phyloP scores from a whole-genome alignment of 2,888 invertebrate species.

The Drosophila lacicola region DNA sequence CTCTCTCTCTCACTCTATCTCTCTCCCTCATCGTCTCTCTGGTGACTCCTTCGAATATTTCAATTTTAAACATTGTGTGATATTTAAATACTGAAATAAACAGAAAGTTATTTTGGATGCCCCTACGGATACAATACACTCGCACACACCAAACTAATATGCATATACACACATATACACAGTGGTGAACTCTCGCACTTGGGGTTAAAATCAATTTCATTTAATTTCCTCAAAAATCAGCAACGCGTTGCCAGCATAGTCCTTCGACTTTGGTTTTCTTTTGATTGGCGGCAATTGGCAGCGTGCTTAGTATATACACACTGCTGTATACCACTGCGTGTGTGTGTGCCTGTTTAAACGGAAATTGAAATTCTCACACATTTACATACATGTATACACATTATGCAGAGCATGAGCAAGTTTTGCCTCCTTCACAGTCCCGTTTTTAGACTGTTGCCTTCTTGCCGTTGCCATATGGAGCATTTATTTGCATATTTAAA shows the following conservation, averaged over 20 bases:
- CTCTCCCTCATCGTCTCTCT: conserved; percentile 9
- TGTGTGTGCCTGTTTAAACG: conserved; percentile 48
- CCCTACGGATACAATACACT: conserved; percentile 13
- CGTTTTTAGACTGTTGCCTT: conserved; percentile 15
- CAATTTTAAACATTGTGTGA: conserved; percentile 51
- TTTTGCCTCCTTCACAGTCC: conserved; percentile 29
- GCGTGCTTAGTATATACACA: conserved; percentile 46
- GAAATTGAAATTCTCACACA: conserved; percentile 75
- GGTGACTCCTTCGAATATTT: conserved; percentile 42
- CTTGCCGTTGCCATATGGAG: conserved; percentile 28
- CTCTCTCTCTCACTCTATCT: neutral
- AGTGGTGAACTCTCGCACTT: conserved; percentile 50
- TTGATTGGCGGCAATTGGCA: conserved; percentile 76
- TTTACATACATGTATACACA: conserved; percentile 34
- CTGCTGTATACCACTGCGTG: conserved; percentile 7
- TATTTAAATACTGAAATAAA: conserved; percentile 49
- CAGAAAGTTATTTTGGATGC: conserved; percentile 26
- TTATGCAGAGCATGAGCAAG: conserved; percentile 36
- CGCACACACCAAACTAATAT: conserved; percentile 6
- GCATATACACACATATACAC: neutral
- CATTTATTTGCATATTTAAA: conserved; percentile 76
- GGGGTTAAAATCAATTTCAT: conserved; percentile 74
- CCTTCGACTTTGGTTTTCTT: conserved; percentile 77
- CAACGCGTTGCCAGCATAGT: conserved; percentile 53
- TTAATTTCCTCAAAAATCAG: conserved; percentile 76